A percentile compares a stretch with the other conserved stretches of the same genome.
phyloP scores from a whole-genome alignment of 2,113 vertebrate species.

The Megaceryle maxima region DNA sequence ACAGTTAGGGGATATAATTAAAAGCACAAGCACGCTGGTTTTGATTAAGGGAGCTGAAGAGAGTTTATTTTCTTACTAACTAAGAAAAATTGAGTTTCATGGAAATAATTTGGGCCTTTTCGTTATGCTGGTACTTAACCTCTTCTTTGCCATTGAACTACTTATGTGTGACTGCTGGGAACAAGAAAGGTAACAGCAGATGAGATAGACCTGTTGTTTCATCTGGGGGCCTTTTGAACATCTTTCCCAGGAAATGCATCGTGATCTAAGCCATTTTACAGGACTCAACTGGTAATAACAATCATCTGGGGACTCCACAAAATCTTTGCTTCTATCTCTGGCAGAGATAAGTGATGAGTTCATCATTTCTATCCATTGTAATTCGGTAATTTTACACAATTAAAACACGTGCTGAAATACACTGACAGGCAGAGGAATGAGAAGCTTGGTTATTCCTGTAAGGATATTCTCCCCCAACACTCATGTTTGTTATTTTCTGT shows the following conservation, averaged over 20 bases:
- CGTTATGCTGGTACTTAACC: not conserved
- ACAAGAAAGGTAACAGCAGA: not conserved
- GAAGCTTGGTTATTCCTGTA: not conserved
- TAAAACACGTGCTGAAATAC: not conserved
- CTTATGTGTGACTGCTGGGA: not conserved
- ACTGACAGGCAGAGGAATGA: not conserved
- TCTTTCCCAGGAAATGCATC: not conserved
- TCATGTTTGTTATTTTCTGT: not conserved
- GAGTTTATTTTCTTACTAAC: constrained; percentile 25
- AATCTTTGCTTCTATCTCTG: not conserved
- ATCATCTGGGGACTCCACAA: not conserved
- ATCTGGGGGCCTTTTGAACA: not conserved
- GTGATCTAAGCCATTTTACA: not conserved
- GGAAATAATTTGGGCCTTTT: not conserved
- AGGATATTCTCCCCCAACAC: not conserved
- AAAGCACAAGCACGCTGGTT: not conserved
- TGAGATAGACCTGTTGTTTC: not conserved
- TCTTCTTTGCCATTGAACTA: not conserved
- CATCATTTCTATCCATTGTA: not conserved
- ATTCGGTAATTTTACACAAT: not conserved
- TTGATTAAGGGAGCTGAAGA: constrained; percentile 26
- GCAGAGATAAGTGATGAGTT: not conserved
- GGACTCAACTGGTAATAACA: not conserved
- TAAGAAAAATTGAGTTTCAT: constrained; percentile 29
- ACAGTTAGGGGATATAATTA: constrained; percentile 40